Conservation (phyloP, 2,888 invertebrate species). For the Trichopoda pennipes region DNA sequence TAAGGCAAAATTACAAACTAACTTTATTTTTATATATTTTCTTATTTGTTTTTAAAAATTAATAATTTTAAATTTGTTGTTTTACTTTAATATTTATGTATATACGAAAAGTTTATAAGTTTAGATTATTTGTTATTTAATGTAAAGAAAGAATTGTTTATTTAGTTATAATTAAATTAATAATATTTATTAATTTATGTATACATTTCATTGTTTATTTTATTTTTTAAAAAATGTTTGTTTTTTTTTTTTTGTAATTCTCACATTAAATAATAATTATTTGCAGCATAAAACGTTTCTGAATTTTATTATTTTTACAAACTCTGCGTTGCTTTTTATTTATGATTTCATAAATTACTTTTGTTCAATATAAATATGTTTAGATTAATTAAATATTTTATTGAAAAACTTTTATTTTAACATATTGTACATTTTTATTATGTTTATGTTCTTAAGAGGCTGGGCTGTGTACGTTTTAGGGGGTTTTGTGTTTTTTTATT, state of each 20-base stretch:
- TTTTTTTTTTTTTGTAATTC: conserved; percentile 40
- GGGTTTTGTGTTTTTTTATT: conserved; percentile 7
- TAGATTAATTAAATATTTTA: conserved; percentile 4
- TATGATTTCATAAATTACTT: background rate
- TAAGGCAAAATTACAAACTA: conserved; percentile 80
- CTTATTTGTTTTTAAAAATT: conserved; percentile 58
- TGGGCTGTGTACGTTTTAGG: conserved; percentile 1
- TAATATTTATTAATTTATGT: conserved; percentile 27
- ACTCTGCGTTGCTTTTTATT: background rate
- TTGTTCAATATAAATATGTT: background rate
- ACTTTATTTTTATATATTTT: conserved; percentile 72
- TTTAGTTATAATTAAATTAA: background rate
- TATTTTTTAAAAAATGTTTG: conserved; percentile 21
- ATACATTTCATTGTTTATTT: conserved; percentile 36
- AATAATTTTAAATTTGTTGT: conserved; percentile 55
- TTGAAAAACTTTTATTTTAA: conserved; percentile 6
- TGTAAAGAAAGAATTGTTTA: conserved; percentile 14
- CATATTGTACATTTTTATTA: background rate
- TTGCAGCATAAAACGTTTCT: conserved; percentile 66
- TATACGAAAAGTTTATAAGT: conserved; percentile 31
- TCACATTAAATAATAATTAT: conserved; percentile 50
- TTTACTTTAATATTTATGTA: conserved; percentile 26
- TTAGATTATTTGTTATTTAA: conserved; percentile 34
- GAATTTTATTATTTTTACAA: conserved; percentile 32
- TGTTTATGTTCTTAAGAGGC: conserved; percentile 6